A percentile compares a stretch with the other conserved stretches of the same genome.
phyloP scores from a whole-genome alignment of 2,113 vertebrate genomes.

The Leucopsar rothschildi region DNA sequence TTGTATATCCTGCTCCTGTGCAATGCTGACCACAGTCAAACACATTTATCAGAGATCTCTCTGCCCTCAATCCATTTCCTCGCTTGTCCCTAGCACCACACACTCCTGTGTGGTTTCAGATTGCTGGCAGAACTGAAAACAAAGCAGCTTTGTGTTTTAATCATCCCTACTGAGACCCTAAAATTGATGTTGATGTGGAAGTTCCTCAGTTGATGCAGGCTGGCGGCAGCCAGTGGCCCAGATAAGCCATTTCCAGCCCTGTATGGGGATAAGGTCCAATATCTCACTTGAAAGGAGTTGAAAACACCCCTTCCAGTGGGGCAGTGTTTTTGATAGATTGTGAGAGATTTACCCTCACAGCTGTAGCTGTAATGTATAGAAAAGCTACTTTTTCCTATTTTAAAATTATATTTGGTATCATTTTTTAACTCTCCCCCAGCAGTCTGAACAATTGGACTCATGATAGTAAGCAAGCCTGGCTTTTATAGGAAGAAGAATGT shows the following conservation, averaged over 20 bases:
- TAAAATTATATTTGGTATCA: background rate
- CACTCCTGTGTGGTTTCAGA: slow-evolving; percentile 8
- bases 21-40: background rate
- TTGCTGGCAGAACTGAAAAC: slow-evolving; percentile 17
- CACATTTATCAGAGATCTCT: background rate
- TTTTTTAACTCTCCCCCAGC: slow-evolving; percentile 16
- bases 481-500: slow-evolving; percentile 26
- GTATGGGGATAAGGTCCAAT: background rate
- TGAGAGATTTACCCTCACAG: background rate
- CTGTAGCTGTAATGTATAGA: background rate
- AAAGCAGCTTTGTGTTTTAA: slow-evolving; percentile 29
- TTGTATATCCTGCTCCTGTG: background rate
- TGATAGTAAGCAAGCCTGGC: background rate
- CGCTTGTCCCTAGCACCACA: background rate
- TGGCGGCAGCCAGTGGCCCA: background rate
- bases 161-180: background rate
- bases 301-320: background rate
- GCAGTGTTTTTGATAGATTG: background rate
- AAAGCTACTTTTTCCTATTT: slow-evolving; percentile 33
- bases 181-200: slow-evolving; percentile 6
- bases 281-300: background rate
- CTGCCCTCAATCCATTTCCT: slow-evolving; percentile 14
- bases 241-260: background rate
- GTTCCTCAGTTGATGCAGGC: background rate
- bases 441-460: slow-evolving; percentile 5